Percentiles rank a stretch among this genome's conserved stretches.
Evolutionary conservation across 2,888 invertebrate genomes (phyloP).

Genomic region (Oscheius onirici): DNA sequence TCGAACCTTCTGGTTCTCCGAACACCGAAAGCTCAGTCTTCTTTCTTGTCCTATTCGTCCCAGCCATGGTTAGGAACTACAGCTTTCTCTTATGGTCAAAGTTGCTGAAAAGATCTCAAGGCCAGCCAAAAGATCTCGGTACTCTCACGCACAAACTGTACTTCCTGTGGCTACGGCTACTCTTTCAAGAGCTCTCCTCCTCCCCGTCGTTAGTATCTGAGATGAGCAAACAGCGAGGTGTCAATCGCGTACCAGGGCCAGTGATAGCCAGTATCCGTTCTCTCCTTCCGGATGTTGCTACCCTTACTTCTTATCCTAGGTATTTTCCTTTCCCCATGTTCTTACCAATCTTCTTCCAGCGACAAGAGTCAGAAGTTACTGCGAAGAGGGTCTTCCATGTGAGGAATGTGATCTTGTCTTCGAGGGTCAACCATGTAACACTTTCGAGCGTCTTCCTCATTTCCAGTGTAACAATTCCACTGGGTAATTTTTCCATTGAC

Average conservation of each 20-base stretch:
- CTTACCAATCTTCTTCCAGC: not conserved
- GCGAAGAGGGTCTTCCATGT: conserved; percentile 54
- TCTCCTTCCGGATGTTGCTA: conserved; percentile 24
- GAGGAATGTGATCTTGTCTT: conserved; percentile 54
- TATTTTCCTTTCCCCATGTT: not conserved
- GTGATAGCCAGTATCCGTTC: conserved; percentile 29
- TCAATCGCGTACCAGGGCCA: conserved; percentile 33
- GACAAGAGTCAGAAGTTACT: conserved; percentile 36
- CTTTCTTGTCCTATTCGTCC: no score
- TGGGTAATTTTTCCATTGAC: conserved; percentile 25
- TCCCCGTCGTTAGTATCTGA: conserved; percentile 23
- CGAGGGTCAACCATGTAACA: conserved; percentile 48
- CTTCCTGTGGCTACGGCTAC: conserved; percentile 25
- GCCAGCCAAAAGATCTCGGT: no score
- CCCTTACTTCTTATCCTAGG: conserved; percentile 4
- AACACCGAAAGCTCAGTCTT: no score
- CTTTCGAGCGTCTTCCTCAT: conserved; percentile 44
- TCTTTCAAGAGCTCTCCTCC: conserved; percentile 10
- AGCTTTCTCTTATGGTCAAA: no score
- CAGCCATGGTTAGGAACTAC: no score
- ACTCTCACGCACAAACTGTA: not conserved
- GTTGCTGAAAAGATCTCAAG: no score
- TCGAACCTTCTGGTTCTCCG: no score
- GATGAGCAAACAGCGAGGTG: conserved; percentile 31
- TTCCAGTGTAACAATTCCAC: conserved; percentile 48